Evolutionary conservation across 2,888 invertebrate genomes (phyloP), one percentile per base, ranked within the genome.

Genomic region (Ametastegia equiseti): DNA sequence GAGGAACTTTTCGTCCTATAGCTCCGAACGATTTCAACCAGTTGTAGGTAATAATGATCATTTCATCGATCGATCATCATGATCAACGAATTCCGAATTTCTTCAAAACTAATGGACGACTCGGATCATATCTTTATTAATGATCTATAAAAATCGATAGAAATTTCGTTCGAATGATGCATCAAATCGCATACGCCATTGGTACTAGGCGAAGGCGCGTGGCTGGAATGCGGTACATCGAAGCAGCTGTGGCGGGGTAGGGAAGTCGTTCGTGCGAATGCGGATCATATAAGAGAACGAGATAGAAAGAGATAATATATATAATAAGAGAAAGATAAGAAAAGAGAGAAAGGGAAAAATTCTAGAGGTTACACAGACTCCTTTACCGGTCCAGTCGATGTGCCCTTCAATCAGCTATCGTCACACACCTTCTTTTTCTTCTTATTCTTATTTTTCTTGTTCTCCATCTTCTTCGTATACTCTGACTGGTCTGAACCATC

Each of bases 191-290:
- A 60, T 89, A 89, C 89, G 88, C 88, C 87, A 88, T 85, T 88
- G 89, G 85, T 85, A 85, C 87, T 87, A 88, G 87, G 86, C 86
- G 78, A 88, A 90, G 90, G 89, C 90, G 89, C 90, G 90, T 90
- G 90, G 90, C 90, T 89, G 90, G 90, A 90, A 90, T 90, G 90
- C 88, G 86, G 88, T 87, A 84, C 86, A 88, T 83, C 83, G 86
- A 85, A 86, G 86, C 84, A 85, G 87, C 85, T 85, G 7, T 9
- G 47, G 39, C 4, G 60, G 78, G 60, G 60, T 5, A 30, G 27
- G 63, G 13, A n/a, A n/a, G n/a, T n/a, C n/a, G n/a, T n/a, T 63
- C 57, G 78, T 86, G 87, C 88, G 87, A 86, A 85, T 88, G 86
- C 78, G 78, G 86, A 87, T 88, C 86, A 83, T 82, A 86, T 84